Percentiles rank a stretch among this genome's conserved stretches.
Conservation (phyloP, 2,797 vertebrate species). For the Enteromius radiatus region DNA sequence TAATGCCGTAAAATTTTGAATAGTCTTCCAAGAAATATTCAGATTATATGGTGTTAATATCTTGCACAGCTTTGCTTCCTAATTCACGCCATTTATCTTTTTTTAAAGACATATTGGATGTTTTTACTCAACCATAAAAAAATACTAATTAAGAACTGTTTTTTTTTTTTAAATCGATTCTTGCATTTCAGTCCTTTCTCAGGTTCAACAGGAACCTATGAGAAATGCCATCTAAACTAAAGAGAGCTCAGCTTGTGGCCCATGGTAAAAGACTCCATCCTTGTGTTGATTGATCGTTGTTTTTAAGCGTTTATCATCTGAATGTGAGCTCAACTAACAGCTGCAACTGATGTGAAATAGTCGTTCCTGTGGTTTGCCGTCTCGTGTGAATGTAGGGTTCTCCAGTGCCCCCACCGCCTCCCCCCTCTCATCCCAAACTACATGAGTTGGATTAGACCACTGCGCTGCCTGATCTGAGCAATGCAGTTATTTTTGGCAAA, state of each 20-base stretch:
- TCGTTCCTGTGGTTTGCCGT: slow-evolving; percentile 23
- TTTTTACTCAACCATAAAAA: neutral
- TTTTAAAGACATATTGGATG: neutral
- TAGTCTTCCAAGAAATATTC: neutral
- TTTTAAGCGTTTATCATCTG: slow-evolving; percentile 16
- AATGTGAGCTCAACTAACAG: slow-evolving; percentile 28
- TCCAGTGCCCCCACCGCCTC: slow-evolving; percentile 13
- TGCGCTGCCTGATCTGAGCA: slow-evolving; percentile 51
- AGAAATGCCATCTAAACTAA: slow-evolving; percentile 12
- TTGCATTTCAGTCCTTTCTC: neutral
- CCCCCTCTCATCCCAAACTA: slow-evolving; percentile 33
- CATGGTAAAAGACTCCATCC: slow-evolving; percentile 16
- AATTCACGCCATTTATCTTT: neutral
- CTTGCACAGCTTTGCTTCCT: neutral
- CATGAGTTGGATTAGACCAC: slow-evolving; percentile 56
- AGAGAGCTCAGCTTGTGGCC: slow-evolving; percentile 12
- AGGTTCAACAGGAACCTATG: slow-evolving; percentile 25
- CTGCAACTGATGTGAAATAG: slow-evolving; percentile 29
- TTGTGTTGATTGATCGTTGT: slow-evolving; percentile 19
- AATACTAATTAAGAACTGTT: neutral
- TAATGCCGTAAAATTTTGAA: neutral
- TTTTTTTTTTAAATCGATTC: neutral
- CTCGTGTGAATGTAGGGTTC: slow-evolving; percentile 2
- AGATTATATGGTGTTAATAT: neutral
- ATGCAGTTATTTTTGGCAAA: slow-evolving; percentile 58